These are phyloP conservation scores for Drosophila putrida DNA, from an alignment of 2,888 invertebrate genomes.

Conservation along the genomic window DNA sequence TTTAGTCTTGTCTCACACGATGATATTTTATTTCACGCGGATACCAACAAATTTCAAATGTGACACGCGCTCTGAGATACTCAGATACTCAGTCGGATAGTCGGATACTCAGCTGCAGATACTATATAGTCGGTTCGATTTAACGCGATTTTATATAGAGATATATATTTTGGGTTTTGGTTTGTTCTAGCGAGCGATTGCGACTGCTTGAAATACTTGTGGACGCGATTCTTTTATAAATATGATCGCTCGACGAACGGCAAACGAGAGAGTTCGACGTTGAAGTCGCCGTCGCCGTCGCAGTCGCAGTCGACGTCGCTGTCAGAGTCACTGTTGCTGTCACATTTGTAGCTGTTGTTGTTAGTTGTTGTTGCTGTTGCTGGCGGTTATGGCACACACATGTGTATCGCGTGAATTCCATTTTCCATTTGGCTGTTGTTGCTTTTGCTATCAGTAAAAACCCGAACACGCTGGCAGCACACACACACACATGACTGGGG, in stretches of 20 bases:
- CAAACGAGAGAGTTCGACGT: too few species aligned
- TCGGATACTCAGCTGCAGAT: constrained; percentile 1
- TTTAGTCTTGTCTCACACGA: constrained; percentile 25
- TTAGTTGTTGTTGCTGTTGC: constrained; percentile 19
- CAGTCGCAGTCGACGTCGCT: constrained; percentile 24
- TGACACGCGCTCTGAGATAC: constrained; percentile 1
- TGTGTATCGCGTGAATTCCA: constrained; percentile 79
- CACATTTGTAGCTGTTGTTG: constrained; percentile 25
- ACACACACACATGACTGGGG: constrained; percentile 14
- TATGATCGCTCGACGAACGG: constrained; percentile 57
- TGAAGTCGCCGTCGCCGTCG: constrained; percentile 20
- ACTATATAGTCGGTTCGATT: constrained; percentile 23
- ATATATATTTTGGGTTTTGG: constrained; percentile 29
- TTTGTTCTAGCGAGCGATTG: constrained; percentile 80
- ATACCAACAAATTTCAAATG: too few species aligned
- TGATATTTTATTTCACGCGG: constrained; percentile 14
- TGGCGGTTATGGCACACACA: constrained; percentile 53
- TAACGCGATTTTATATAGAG: too few species aligned
- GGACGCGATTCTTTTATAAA: constrained; percentile 84
- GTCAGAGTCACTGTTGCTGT: constrained; percentile 10
- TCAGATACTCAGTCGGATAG: background rate
- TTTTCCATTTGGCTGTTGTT: constrained; percentile 55
- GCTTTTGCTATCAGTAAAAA: constrained; percentile 70
- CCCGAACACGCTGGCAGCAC: constrained; percentile 63
- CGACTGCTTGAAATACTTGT: constrained; percentile 80